Evolutionary conservation across 2,113 vertebrate genomes (phyloP), one percentile per base, ranked within the genome.

Genomic region (Zosterops japonicus): DNA sequence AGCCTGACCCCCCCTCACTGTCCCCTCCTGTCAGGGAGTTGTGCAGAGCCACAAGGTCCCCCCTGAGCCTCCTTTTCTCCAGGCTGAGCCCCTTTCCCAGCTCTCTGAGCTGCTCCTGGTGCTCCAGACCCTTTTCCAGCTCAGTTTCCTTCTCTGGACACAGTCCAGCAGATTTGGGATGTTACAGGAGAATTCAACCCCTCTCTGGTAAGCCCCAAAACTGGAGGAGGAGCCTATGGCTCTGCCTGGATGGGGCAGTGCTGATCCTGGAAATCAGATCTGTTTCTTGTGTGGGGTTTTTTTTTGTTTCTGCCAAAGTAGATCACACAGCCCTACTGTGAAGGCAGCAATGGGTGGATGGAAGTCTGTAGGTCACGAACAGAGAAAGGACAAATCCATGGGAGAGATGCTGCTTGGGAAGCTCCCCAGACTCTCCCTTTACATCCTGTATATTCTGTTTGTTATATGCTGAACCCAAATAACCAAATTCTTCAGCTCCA

Each of bases 1-100:
- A 47, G 23, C n/a, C n/a, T 0, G 2, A 33, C 2, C 2, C 22
- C 22, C n/a, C 77, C 31, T 0, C 0, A 12, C 12, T 74, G 11
- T 15, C 21, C 28, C n/a, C 60, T 75, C 70, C 70, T 75, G 29
- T 13, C 52, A 57, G 61, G 78, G 60, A 75, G 2, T 1, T 67
- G 29, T 85, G 42, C 42, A 75, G 52, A 57, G 60, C 52, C 42
- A 67, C 1, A 31, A 14, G 29, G 8, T 2, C 4, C 35, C 42
- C 6, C 5, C 41, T 29, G 60, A 49, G 8, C 50, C 50, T 8
- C 60, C 60, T 56, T 41, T 75, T 2, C 50, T 57, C 60, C 50
- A 35, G 42, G 9, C 42, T 85, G 35, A 65, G 29, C 60, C 24
- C 60, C 23, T 61, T 61, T 2, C 50, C n/a, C 82, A 49, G 29